Conservation (phyloP, 2,888 invertebrate species). For the Acronicta psi region DNA sequence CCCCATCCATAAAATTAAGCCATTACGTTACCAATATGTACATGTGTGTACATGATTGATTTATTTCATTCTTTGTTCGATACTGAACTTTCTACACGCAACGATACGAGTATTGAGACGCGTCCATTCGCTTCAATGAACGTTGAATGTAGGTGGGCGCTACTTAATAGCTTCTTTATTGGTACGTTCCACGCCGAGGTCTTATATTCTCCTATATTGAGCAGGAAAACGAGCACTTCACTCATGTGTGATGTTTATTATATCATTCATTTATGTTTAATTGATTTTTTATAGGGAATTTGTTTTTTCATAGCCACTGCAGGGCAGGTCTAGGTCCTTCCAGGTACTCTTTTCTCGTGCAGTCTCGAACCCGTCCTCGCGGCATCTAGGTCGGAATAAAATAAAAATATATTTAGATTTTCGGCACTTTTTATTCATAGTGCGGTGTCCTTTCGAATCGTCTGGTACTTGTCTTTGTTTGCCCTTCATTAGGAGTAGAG, state of each 20-base stretch:
- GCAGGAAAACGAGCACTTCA: slow-evolving; percentile 15
- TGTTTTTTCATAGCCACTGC: too few relatives aligned
- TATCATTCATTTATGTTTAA: background rate
- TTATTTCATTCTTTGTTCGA: slow-evolving; percentile 1
- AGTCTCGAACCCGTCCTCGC: too few relatives aligned
- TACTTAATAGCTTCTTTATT: slow-evolving; percentile 23
- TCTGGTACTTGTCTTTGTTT: too few relatives aligned
- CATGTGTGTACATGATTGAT: slow-evolving; percentile 1
- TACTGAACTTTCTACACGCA: slow-evolving; percentile 3
- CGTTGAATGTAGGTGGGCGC: slow-evolving; percentile 15
- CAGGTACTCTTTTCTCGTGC: too few relatives aligned
- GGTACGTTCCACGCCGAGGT: slow-evolving; percentile 6
- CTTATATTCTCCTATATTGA: slow-evolving; percentile 8
- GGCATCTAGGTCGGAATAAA: too few relatives aligned
- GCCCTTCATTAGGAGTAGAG: too few relatives aligned
- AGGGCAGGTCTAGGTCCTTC: too few relatives aligned
- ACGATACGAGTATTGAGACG: slow-evolving; percentile 5
- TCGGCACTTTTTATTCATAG: too few relatives aligned
- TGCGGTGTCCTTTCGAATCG: too few relatives aligned
- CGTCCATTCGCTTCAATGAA: slow-evolving; percentile 16
- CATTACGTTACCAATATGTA: background rate
- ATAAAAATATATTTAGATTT: too few relatives aligned
- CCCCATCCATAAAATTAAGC: background rate
- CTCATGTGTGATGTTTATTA: background rate
- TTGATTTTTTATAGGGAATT: too few relatives aligned